Evolutionary conservation across 2,113 vertebrate genomes (phyloP).

Genomic region (Platichthys flesus): DNA sequence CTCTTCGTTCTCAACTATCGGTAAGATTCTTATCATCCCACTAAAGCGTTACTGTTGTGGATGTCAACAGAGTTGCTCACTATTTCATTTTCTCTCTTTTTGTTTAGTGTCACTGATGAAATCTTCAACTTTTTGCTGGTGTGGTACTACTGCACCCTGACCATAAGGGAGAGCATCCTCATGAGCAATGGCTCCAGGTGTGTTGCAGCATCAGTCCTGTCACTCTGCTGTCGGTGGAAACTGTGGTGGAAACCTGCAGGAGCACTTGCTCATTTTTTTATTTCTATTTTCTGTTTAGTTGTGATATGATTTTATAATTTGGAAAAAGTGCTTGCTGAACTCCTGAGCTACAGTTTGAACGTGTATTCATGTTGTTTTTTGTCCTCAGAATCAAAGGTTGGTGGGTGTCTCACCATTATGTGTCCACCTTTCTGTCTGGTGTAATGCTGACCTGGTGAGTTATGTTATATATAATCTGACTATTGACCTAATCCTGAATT

Average conservation of each 20-base stretch:
- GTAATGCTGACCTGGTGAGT: conserved; percentile 98
- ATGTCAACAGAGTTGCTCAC: neutral
- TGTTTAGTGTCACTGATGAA: conserved; percentile 93
- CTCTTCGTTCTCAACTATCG: conserved; percentile 94
- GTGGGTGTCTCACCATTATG: conserved; percentile 99
- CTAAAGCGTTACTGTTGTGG: neutral
- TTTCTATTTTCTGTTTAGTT: neutral
- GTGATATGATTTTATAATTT: too few species aligned
- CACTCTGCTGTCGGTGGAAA: neutral
- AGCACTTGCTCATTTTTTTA: neutral
- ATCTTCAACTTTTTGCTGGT: conserved; percentile 97
- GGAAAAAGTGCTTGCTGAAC: too few species aligned
- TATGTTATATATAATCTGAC: neutral
- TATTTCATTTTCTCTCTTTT: conserved; percentile 5
- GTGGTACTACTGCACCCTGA: conserved; percentile 98
- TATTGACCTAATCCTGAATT: too few species aligned
- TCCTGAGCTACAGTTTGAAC: too few species aligned
- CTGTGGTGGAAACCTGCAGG: too few species aligned
- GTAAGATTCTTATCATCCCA: conserved; percentile 71
- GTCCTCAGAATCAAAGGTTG: conserved; percentile 93
- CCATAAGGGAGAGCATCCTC: conserved; percentile 96
- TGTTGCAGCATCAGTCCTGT: neutral
- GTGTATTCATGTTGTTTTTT: neutral
- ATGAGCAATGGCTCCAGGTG: conserved; percentile 98
- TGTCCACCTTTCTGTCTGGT: conserved; percentile 96